Percentiles rank a stretch among this genome's conserved stretches.
phyloP scores from a whole-genome alignment of 2,113 vertebrate genomes.

The Corythornis vintsioides region DNA sequence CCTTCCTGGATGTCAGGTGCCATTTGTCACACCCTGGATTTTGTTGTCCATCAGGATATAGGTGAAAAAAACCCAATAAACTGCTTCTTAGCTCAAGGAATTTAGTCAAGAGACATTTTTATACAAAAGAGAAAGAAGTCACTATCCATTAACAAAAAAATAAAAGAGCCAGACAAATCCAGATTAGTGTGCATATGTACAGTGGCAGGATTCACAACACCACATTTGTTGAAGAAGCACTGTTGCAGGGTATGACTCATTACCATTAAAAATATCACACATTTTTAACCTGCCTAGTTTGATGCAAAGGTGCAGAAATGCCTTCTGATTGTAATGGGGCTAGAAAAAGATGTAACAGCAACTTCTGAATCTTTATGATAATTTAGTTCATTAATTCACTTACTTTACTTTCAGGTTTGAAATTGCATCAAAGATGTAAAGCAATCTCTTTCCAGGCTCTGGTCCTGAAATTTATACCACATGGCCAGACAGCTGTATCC shows the following conservation, averaged over 20 bases:
- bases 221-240: background rate
- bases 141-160: constrained; percentile 32
- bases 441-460: background rate
- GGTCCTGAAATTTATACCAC: background rate
- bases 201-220: constrained; percentile 20
- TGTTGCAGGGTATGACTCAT: background rate
- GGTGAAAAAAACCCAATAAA: constrained; percentile 53
- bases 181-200: background rate
- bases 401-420: background rate
- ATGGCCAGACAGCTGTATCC: background rate
- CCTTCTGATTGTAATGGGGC: background rate
- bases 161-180: constrained; percentile 8
- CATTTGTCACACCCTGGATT: constrained; percentile 79
- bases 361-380: background rate
- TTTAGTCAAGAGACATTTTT: constrained; percentile 60
- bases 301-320: background rate
- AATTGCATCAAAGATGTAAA: background rate
- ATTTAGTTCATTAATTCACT: background rate
- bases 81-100: constrained; percentile 66
- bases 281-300: background rate
- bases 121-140: constrained; percentile 17
- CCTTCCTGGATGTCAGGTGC: constrained; percentile 79
- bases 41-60: constrained; percentile 78
- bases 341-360: background rate
- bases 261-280: background rate